Evolutionary conservation across 2,888 invertebrate genomes (phyloP).

Genomic region (Carpatolechia fugitivella): DNA sequence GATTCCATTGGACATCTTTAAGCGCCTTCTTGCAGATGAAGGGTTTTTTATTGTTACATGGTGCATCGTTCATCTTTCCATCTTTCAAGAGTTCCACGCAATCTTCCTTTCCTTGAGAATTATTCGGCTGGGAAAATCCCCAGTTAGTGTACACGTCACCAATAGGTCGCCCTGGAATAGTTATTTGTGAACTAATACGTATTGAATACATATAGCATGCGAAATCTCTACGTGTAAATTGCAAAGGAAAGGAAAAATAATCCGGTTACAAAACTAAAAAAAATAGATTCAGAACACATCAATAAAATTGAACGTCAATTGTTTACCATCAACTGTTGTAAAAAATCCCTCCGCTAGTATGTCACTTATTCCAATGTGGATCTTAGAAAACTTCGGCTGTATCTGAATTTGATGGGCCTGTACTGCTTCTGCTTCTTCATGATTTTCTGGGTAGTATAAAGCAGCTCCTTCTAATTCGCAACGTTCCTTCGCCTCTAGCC

Average conservation of each 20-base stretch:
- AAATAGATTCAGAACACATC: no score
- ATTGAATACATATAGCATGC: not conserved
- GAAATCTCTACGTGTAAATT: not conserved
- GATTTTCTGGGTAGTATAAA: conserved; percentile 27
- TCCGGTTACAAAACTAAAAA: no score
- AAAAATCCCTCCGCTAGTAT: not conserved
- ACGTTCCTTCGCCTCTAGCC: conserved; percentile 24
- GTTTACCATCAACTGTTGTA: conserved; percentile 7
- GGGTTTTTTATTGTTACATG: conserved; percentile 39
- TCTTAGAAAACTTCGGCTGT: not conserved
- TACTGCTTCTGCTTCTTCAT: conserved; percentile 19
- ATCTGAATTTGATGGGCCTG: not conserved
- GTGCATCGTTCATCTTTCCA: conserved; percentile 43
- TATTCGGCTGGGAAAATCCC: conserved; percentile 53
- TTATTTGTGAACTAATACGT: no score
- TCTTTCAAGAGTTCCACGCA: conserved; percentile 42
- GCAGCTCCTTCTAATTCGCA: conserved; percentile 26
- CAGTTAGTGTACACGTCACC: conserved; percentile 49
- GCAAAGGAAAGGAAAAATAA: not conserved
- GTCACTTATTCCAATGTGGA: not conserved
- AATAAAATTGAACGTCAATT: not conserved
- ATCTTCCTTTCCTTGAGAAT: conserved; percentile 40
- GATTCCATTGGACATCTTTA: conserved; percentile 49
- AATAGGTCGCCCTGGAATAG: conserved; percentile 40
- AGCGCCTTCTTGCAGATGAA: conserved; percentile 61